These are phyloP conservation scores for Drosophila orosa DNA, from an alignment of 1,140 invertebrate species.

Conservation along the genomic window DNA sequence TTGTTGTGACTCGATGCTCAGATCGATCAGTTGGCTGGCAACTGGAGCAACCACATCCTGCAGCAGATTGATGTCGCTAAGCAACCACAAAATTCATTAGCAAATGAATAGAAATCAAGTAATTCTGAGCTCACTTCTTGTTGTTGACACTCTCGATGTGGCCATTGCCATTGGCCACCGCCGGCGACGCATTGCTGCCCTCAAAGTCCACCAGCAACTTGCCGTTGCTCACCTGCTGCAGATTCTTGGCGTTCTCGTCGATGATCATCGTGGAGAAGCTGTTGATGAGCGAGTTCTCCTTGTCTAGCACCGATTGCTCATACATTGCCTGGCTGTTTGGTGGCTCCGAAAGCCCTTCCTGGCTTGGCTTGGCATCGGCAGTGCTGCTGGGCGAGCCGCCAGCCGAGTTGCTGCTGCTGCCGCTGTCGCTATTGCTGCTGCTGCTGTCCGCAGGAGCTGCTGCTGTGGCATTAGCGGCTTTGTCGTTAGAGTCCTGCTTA, in stretches of 20 bases:
- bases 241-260: slow-evolving; percentile 82
- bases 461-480: slow-evolving; percentile 82
- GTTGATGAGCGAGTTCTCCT: slow-evolving; percentile 82
- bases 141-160: slow-evolving; percentile 84
- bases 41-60: slow-evolving; percentile 71
- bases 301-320: slow-evolving; percentile 83
- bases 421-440: slow-evolving; percentile 53
- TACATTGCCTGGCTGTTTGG: slow-evolving; percentile 78
- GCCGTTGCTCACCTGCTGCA: slow-evolving; percentile 80
- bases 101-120: not conserved
- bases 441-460: slow-evolving; percentile 71
- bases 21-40: slow-evolving; percentile 80
- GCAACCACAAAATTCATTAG: not conserved
- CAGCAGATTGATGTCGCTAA: slow-evolving; percentile 80
- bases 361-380: slow-evolving; percentile 22
- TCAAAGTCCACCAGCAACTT: slow-evolving; percentile 73
- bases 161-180: slow-evolving; percentile 80
- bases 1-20: slow-evolving; percentile 83
- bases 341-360: slow-evolving; percentile 36
- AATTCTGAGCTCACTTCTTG: slow-evolving; percentile 71
- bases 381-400: slow-evolving; percentile 62
- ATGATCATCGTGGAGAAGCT: slow-evolving; percentile 83
- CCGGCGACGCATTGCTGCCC: slow-evolving; percentile 47
- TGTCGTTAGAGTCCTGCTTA: slow-evolving; percentile 75
- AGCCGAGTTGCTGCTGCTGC: slow-evolving; percentile 66